Conservation (phyloP, 2,113 vertebrate genomes). For the Percopsis transmontana region DNA sequence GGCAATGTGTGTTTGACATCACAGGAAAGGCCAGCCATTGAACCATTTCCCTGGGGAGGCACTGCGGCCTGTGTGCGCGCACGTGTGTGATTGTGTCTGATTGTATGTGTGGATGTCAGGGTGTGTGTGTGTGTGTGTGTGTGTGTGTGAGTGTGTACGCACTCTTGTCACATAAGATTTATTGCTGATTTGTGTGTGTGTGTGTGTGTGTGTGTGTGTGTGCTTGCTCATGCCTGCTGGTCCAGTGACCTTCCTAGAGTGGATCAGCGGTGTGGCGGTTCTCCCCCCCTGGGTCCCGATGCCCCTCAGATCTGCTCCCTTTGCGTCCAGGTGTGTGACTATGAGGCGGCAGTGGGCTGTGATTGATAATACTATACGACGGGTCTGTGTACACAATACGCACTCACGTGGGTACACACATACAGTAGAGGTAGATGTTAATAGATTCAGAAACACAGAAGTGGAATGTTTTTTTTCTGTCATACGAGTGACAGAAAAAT, state of each 20-base stretch:
- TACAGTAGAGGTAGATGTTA: no score
- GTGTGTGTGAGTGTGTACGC: background rate
- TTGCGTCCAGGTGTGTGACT: no score
- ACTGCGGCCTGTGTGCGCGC: background rate
- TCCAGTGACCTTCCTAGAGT: background rate
- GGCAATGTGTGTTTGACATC: constrained; percentile 21
- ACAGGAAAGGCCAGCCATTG: constrained; percentile 38
- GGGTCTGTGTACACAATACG: no score
- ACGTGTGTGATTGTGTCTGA: constrained; percentile 5
- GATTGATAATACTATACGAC: no score
- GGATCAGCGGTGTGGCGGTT: background rate
- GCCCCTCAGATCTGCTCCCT: no score
- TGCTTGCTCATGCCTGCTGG: background rate
- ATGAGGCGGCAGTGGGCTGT: no score
- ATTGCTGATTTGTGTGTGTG: background rate
- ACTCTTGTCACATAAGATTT: background rate
- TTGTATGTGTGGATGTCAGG: background rate
- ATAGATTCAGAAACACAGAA: no score
- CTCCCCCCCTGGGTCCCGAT: no score
- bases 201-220: constrained; percentile 13
- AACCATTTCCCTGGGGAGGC: constrained; percentile 29
- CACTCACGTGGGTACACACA: no score
- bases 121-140: constrained; percentile 2
- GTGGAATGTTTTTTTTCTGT: no score
- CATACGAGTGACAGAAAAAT: no score